Conservation (phyloP, 37 sponge, comb jelly and placozoan genomes). For the Crambe crambe region DNA sequence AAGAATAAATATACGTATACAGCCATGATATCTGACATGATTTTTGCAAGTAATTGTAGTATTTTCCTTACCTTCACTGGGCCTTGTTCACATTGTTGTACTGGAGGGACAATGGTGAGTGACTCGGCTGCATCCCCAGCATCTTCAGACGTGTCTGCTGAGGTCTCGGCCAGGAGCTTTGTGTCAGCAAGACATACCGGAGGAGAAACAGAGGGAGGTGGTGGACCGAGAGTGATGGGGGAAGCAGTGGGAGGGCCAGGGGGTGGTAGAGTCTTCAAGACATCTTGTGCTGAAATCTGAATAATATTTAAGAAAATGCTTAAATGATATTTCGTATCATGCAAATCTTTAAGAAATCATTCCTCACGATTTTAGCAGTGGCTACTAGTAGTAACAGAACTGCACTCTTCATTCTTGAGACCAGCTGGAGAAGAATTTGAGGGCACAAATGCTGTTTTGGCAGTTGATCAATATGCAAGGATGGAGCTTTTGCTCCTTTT, state of each 20-base stretch:
- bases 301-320: background rate
- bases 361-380: background rate
- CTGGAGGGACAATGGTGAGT: background rate
- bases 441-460: too few relatives aligned
- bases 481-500: background rate
- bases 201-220: background rate
- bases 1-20: too few relatives aligned
- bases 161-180: background rate
- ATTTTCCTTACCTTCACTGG: constrained; percentile 4
- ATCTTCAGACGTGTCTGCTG: background rate
- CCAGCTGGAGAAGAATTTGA: too few relatives aligned
- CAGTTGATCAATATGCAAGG: too few relatives aligned
- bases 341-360: background rate
- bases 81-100: constrained; percentile 10
- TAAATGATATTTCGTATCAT: background rate
- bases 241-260: too few relatives aligned
- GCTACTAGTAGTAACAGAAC: background rate
- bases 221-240: background rate
- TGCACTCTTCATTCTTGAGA: background rate
- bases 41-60: too few relatives aligned
- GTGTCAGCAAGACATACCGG: background rate
- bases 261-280: too few relatives aligned
- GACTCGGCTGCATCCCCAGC: background rate
- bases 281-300: background rate
- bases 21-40: too few relatives aligned